Evolutionary conservation across 2,113 vertebrate genomes (phyloP), one percentile per base, ranked within the genome.

Genomic region (Pelodiscus sinensis): DNA sequence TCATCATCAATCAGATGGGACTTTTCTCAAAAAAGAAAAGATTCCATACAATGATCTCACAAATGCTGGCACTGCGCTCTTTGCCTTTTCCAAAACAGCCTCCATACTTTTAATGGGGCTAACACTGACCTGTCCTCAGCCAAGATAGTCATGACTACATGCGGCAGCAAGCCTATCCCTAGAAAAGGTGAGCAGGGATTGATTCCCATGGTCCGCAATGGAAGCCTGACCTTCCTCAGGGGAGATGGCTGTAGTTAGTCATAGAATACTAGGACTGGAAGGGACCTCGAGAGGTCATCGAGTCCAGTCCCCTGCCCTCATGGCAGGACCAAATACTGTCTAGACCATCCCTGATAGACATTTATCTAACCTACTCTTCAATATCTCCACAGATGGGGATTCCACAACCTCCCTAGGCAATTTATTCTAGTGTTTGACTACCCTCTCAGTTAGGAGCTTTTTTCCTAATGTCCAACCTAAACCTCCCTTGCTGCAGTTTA

Each of bases 1-100:
- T 75, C 77, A 52, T 84, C 84, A 73, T 25, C 56, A 90, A 75
- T 38, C 22, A 56, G 55, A 12, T 29, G 81, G 54, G 22, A 75
- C 52, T 93, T 90, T 65, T 31, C 56, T 87, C 94, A 91, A 62
- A 29, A 62, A 58, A 58, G 25, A 65, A 62, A 62, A 62, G 58
- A 62, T 62, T 71, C n/a, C 65, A 35, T 31, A 71, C 4, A 35
- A 35, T n/a, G 31, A 71, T 73, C 88, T 96, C 84, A 60, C 0
- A 2, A 25, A 75, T 73, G 38, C 54, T 88, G 78, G 87, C 92
- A 93, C 83, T 77, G 52, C 52, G 56, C 35, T 88, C 3, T 84
- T 77, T 92, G 65, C 7, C 91, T 84, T 89, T 54, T 91, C 85
- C 86, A 80, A 90, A 94, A 91, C 11, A 15, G 73, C 62, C 89